Percentiles rank a stretch among this genome's conserved stretches.
Conservation (phyloP, 1,140 invertebrate genomes). For the Asbolus verrucosus region DNA sequence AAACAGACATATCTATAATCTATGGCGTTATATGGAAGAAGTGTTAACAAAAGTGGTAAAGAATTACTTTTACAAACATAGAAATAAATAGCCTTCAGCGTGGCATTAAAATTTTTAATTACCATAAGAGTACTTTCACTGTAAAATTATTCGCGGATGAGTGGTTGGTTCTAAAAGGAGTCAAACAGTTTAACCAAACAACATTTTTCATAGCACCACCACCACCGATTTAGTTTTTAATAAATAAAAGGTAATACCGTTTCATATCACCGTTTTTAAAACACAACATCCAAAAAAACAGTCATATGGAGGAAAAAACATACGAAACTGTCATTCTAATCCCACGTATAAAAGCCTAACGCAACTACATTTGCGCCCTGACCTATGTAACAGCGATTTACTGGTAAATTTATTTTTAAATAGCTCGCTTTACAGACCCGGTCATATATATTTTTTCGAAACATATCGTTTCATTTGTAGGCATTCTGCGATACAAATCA, state of each 20-base stretch:
- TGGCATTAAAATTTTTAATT: no score
- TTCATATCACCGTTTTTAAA: slow-evolving; percentile 8
- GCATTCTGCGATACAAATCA: slow-evolving; percentile 59
- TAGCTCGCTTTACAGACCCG: slow-evolving; percentile 47
- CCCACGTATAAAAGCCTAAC: slow-evolving; percentile 32
- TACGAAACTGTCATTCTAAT: slow-evolving; percentile 31
- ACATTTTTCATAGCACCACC: background rate
- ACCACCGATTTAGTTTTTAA: slow-evolving; percentile 1
- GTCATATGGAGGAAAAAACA: slow-evolving; percentile 11
- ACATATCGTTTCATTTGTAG: slow-evolving; percentile 56
- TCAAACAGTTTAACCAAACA: no score
- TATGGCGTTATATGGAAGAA: no score
- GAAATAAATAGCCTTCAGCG: no score
- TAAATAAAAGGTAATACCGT: background rate
- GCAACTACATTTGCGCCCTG: slow-evolving; percentile 44
- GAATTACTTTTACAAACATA: no score
- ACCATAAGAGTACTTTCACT: no score
- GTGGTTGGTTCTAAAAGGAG: no score
- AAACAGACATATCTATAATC: no score
- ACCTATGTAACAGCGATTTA: slow-evolving; percentile 55
- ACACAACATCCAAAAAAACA: slow-evolving; percentile 14
- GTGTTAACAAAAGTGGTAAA: no score
- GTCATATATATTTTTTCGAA: slow-evolving; percentile 47
- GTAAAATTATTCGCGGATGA: no score
- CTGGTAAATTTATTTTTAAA: slow-evolving; percentile 59